Evolutionary conservation across 1,140 invertebrate genomes (phyloP), one percentile per base, ranked within the genome.

Genomic region (Cataglyphis hispanica): DNA sequence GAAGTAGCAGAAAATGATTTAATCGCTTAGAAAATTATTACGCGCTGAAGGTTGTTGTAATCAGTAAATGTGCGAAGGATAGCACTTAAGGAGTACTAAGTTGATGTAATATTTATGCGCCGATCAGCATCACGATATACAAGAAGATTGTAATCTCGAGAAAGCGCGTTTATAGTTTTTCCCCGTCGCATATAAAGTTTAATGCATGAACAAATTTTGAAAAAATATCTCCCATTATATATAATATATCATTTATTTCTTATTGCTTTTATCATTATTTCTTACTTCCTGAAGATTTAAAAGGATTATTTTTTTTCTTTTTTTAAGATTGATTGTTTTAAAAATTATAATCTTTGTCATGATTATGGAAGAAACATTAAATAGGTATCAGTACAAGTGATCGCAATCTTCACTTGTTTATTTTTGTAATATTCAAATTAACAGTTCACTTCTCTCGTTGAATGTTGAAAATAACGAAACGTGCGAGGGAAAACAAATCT

Each of bases 1-100:
- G 78, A 83, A 60, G 46, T 60, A 70, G 78, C 78, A 83, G 78
- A 83, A 83, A 83, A 83, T 72, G 37, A 67, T 83, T 83, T 72
- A 83, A 83, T 72, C 53, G 78, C 46, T 60, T 83, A 46, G 78
- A 72, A 83, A 72, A 83, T 27, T 72, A 72, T 83, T 83, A 83
- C 67, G 37, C 27, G 37, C n/a, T 83, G 78, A 83, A 83, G 53
- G 25, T 67, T 34, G 66, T 70, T 58, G 25, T 60, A 66, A 85
- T 69, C 53, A 50, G 53, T 67, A 66, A 27, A 70, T 40, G 84
- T 70, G 63, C 46, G 76, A 31, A 27, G 77, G 16, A 80, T 67
- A 46, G 63, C 31, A 43, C 60, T 80, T 80, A 80, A 69, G 50
- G 16, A 46, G 31, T 16, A 77, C 53, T 80, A 85, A 64, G 16